Base-by-base conservation (phyloP, 1,140 invertebrate genomes). In the Chironomus striatipennis region DNA sequence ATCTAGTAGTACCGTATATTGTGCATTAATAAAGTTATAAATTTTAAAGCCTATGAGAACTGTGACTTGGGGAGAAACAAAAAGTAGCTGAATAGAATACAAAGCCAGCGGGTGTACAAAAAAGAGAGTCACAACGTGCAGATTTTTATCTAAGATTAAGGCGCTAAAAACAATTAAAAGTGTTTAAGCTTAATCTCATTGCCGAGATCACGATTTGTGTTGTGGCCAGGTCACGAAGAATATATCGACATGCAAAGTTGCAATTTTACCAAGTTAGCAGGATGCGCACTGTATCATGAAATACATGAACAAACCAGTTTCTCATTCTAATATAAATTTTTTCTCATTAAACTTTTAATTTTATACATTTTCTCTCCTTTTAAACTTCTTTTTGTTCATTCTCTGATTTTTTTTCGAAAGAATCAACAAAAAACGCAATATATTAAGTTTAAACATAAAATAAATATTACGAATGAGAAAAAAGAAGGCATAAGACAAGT, bases 331-430 rank as follows among this genome's bases (percentile, higher is more conserved):
- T 70, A 70, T 70, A 17, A 20, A 20, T 67, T 67, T 67, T 20
- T 70, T 70, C 65, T 70, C 65, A 70, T 70, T 70, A 70, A 70
- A 70, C 65, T 70, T 70, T 70, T 20, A 70, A 70, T 21, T 70
- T 70, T 70, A 70, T 20, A 70, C 17, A 70, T 21, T 70, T 70
- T 70, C 18, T 70, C 20, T 20, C 20, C 65, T 70, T 17, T 70
- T 20, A 67, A 67, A 8, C 20, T 20, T 70, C 9, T 57, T 12
- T n/a, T 12, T 57, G 9, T 57, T 57, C n/a, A 57, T 57, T 57
- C 47, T 57, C 20, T 21, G 17, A 9, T 70, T 70, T 70, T 18
- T 70, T n/a, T 57, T 15, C 47, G 12, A 18, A 20, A 70, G 65
- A 70, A 70, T 70, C 65, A 10, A 18, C 18, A 70, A 70, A 18